phyloP scores from a whole-genome alignment of 53 echinoderm and acorn worm genomes.

The Arbacia lixula region DNA sequence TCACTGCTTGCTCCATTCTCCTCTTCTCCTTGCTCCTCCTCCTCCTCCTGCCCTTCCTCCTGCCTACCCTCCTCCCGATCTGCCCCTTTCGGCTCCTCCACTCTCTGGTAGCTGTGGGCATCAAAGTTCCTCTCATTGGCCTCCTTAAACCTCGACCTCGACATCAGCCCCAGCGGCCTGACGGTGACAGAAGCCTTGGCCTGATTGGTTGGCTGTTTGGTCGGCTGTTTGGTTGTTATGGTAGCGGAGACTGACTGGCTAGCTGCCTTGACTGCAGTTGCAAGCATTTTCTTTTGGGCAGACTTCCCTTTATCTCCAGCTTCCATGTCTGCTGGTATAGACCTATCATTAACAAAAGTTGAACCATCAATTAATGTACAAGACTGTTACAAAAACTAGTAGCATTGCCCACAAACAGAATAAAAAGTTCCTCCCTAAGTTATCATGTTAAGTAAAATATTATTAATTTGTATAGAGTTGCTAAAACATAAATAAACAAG shows the following conservation, averaged over 20 bases:
- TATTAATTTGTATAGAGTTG: too few species aligned
- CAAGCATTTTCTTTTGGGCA: conserved; percentile 49
- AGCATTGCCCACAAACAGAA: too few species aligned
- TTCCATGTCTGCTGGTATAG: conserved; percentile 47
- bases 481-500: too few species aligned
- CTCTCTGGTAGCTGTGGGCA: conserved; percentile 72
- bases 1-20: not conserved
- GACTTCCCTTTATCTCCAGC: not conserved
- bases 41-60: conserved; percentile 52
- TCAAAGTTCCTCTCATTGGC: conserved; percentile 80
- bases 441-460: too few species aligned
- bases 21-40: conserved; percentile 4
- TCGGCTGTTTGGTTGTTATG: conserved; percentile 4
- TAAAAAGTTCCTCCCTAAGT: too few species aligned
- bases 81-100: conserved; percentile 43
- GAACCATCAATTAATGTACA: too few species aligned
- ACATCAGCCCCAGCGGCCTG: conserved; percentile 63
- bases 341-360: not conserved
- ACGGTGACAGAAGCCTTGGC: conserved; percentile 4
- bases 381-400: too few species aligned
- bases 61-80: not conserved
- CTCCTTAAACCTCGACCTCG: conserved; percentile 70
- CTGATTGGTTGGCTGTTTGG: not conserved
- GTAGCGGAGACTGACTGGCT: not conserved
- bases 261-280: conserved; percentile 46